phyloP scores from a whole-genome alignment of 2,113 vertebrate species.

The Gopherus evgoodei region DNA sequence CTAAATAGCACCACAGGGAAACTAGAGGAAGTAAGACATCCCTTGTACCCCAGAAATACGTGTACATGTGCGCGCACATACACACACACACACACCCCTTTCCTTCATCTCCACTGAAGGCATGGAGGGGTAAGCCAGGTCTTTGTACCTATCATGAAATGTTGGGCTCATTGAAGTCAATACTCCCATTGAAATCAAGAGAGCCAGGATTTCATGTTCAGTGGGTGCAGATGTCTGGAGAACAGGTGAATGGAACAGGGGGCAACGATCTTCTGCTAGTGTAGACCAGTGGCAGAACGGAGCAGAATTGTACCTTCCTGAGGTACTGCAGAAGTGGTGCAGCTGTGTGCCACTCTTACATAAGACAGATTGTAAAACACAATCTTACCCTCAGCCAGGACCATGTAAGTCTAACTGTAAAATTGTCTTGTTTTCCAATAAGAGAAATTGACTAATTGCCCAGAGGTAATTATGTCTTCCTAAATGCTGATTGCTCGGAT shows the following conservation, averaged over 20 bases:
- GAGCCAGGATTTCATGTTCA: not conserved
- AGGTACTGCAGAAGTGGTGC: not conserved
- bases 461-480: not conserved
- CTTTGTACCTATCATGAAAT: not conserved
- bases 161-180: not conserved
- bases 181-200: not conserved
- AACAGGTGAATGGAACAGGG: not conserved
- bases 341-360: not conserved
- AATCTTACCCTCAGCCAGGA: accelerated
- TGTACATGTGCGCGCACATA: too few species aligned
- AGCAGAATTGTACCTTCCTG: not conserved
- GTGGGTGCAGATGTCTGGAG: not conserved
- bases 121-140: not conserved
- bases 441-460: not conserved
- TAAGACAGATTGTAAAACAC: accelerated
- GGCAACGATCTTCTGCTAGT: not conserved
- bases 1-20: not conserved
- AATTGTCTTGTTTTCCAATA: accelerated
- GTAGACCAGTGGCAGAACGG: not conserved
- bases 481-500: accelerated
- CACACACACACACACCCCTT: not conserved
- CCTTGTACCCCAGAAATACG: not conserved
- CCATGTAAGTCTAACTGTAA: accelerated
- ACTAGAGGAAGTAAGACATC: not conserved
- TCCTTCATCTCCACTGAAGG: not conserved